A percentile compares a stretch with the other conserved stretches of the same genome.
phyloP scores from a whole-genome alignment of 2,113 vertebrate species.

The Pelecanus crispus region DNA sequence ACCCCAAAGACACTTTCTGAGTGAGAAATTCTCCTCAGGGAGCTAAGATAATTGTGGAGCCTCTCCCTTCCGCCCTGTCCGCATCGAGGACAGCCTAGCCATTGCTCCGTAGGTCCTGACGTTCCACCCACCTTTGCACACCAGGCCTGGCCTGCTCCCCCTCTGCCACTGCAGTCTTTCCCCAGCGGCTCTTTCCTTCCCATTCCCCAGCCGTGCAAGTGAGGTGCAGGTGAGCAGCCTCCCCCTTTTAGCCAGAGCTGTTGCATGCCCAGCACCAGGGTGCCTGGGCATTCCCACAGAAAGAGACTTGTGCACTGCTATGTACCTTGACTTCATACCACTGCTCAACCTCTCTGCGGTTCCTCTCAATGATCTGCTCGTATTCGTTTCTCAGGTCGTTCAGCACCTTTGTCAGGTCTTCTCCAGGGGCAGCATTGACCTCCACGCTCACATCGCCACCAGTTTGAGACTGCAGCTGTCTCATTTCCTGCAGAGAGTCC shows the following conservation, averaged over 20 bases:
- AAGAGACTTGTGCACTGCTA: not conserved
- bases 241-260: not conserved
- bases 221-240: not conserved
- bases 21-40: not conserved
- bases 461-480: conserved; percentile 29
- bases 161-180: not conserved
- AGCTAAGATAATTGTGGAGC: not conserved
- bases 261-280: not conserved
- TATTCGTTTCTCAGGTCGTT: conserved; percentile 75
- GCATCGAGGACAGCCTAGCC: not conserved
- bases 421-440: conserved; percentile 56
- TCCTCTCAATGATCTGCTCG: conserved; percentile 76
- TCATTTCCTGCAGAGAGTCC: conserved; percentile 29
- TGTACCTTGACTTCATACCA: conserved; percentile 84
- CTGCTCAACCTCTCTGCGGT: conserved; percentile 76
- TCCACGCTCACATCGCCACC: conserved; percentile 63
- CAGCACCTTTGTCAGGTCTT: conserved; percentile 58
- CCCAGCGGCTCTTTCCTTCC: not conserved
- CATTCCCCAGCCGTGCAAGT: not conserved
- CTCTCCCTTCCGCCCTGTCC: not conserved
- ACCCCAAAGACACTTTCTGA: not conserved
- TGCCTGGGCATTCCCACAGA: not conserved
- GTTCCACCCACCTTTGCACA: not conserved
- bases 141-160: not conserved
- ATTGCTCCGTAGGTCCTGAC: too few relatives aligned